Percentiles rank a stretch among this genome's conserved stretches.
phyloP scores from a whole-genome alignment of 2,888 invertebrate species.

The Parnassius orleans region DNA sequence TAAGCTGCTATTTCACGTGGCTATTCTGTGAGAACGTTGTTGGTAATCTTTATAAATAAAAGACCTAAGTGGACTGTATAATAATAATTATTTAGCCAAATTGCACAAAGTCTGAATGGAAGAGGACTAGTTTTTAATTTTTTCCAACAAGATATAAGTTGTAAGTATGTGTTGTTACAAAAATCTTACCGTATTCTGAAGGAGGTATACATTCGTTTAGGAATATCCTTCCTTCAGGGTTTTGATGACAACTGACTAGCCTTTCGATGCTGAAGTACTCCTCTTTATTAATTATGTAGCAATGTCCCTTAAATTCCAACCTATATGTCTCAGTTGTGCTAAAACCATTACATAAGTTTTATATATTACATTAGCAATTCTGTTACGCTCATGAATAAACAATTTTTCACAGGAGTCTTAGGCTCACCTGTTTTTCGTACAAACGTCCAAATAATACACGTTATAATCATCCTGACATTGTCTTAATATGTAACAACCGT shows the following conservation, averaged over 20 bases:
- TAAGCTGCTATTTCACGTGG: too few relatives aligned
- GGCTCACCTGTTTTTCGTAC: conserved; percentile 85
- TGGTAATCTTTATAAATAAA: too few relatives aligned
- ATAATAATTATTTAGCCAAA: too few relatives aligned
- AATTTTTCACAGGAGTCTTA: conserved; percentile 1
- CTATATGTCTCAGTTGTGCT: conserved; percentile 86
- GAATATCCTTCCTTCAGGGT: conserved; percentile 81
- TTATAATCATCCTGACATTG: conserved; percentile 91
- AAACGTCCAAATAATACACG: conserved; percentile 90
- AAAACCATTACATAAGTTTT: conserved; percentile 34
- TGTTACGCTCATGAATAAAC: background rate
- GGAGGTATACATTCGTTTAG: conserved; percentile 90
- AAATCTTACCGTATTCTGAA: conserved; percentile 88
- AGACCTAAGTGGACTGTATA: too few relatives aligned
- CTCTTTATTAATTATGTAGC: conserved; percentile 78
- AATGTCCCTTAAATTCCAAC: conserved; percentile 77
- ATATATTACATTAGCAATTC: background rate
- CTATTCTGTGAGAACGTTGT: too few relatives aligned
- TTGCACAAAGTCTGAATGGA: too few relatives aligned
- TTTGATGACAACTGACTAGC: conserved; percentile 82
- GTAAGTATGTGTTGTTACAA: background rate
- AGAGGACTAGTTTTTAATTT: too few relatives aligned
- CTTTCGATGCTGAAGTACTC: conserved; percentile 83
- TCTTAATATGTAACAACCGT: conserved; percentile 90
- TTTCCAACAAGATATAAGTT: too few relatives aligned